Conservation (phyloP, 1,140 invertebrate genomes). For the Gonatopus flavifemur region DNA sequence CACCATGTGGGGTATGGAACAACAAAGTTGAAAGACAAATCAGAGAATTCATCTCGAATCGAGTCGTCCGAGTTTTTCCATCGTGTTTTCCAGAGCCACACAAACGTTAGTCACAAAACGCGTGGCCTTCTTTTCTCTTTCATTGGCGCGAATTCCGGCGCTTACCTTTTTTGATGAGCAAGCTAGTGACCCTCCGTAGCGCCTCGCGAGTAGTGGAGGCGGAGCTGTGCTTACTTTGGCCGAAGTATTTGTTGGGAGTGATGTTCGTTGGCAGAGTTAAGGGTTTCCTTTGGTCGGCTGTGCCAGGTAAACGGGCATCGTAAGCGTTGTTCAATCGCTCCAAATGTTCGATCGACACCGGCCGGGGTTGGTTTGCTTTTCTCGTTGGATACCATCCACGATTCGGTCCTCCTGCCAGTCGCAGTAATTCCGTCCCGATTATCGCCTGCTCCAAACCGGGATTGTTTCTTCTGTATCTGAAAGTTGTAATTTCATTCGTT, state of each 20-base stretch:
- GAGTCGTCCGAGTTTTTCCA: not conserved
- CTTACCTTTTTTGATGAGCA: constrained; percentile 82
- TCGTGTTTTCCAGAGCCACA: constrained; percentile 12
- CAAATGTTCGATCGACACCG: constrained; percentile 80
- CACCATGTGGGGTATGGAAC: not conserved
- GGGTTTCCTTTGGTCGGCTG: constrained; percentile 69
- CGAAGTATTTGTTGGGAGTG: constrained; percentile 80
- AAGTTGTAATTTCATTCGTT: too few relatives aligned
- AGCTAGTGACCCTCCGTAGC: constrained; percentile 79
- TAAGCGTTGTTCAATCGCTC: constrained; percentile 67
- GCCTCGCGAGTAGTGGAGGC: constrained; percentile 75
- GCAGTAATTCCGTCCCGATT: constrained; percentile 73
- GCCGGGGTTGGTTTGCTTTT: constrained; percentile 60
- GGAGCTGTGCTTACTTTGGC: constrained; percentile 66
- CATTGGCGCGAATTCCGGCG: constrained; percentile 42
- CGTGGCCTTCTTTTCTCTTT: constrained; percentile 6
- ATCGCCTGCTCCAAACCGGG: constrained; percentile 68
- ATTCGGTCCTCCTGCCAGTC: constrained; percentile 75
- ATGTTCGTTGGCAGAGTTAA: constrained; percentile 81
- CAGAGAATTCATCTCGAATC: not conserved
- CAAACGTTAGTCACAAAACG: not conserved
- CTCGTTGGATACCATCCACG: constrained; percentile 80
- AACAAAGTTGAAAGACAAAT: not conserved
- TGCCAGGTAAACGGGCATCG: constrained; percentile 55
- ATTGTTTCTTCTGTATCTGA: constrained; percentile 66